phyloP scores from a whole-genome alignment of 2,113 vertebrate species.

The Percina caprodes region DNA sequence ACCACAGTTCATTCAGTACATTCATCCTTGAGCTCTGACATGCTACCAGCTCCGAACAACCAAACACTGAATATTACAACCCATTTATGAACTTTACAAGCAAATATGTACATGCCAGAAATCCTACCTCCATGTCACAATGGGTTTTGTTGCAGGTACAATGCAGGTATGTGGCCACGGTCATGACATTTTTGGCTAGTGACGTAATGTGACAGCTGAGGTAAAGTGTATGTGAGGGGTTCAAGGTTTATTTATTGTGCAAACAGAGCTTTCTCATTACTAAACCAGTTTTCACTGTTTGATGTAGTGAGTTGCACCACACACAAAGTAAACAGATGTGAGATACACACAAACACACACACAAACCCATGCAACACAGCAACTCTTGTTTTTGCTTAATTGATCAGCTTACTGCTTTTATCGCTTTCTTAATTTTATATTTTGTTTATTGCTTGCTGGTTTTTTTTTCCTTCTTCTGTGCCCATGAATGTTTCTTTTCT shows the following conservation, averaged over 20 bases:
- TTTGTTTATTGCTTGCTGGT: neutral
- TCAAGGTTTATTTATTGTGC: slow-evolving; percentile 54
- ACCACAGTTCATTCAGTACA: neutral
- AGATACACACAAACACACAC: slow-evolving; percentile 9
- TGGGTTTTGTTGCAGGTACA: slow-evolving; percentile 38
- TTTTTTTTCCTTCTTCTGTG: neutral
- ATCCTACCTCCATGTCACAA: slow-evolving; percentile 15
- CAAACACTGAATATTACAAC: slow-evolving; percentile 30
- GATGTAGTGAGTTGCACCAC: slow-evolving; percentile 9
- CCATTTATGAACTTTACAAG: slow-evolving; percentile 5
- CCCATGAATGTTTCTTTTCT: neutral
- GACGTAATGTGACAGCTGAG: slow-evolving; percentile 30
- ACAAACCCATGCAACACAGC: neutral
- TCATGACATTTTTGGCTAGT: slow-evolving; percentile 34
- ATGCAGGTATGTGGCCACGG: neutral
- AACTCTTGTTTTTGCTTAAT: slow-evolving; percentile 22
- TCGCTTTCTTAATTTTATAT: neutral
- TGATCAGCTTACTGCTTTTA: neutral
- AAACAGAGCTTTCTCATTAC: slow-evolving; percentile 48
- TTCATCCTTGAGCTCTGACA: slow-evolving; percentile 16
- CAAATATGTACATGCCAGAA: slow-evolving; percentile 13
- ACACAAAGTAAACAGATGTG: slow-evolving; percentile 35
- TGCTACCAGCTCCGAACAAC: neutral
- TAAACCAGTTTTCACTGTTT: slow-evolving; percentile 33
- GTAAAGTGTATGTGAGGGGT: slow-evolving; percentile 11